These are phyloP conservation scores for Campylorhamphus procurvoides DNA, from an alignment of 2,113 vertebrate genomes.

Conservation along the genomic window DNA sequence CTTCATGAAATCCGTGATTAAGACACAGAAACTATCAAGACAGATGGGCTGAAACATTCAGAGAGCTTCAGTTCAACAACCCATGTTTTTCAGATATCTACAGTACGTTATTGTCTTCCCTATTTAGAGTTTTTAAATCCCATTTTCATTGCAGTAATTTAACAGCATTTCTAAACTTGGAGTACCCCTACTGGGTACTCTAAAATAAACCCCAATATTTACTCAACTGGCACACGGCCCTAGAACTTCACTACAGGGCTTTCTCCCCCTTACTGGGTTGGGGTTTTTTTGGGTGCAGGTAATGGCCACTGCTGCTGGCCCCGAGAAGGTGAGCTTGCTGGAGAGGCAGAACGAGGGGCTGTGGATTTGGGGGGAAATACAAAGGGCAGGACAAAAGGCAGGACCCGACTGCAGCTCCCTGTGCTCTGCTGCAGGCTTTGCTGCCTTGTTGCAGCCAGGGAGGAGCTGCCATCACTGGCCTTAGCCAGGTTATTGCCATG, in stretches of 20 bases:
- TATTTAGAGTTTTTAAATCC: neutral
- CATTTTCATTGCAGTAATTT: neutral
- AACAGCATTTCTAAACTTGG: neutral
- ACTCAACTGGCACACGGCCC: neutral
- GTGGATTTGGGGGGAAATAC: rapidly evolving
- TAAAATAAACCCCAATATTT: neutral
- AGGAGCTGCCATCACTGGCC: neutral
- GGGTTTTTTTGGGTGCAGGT: neutral
- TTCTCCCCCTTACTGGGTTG: neutral
- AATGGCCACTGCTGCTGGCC: neutral
- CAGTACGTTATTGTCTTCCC: slow-evolving; percentile 23
- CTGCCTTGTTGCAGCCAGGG: rapidly evolving
- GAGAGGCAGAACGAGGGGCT: neutral
- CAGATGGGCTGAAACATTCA: slow-evolving; percentile 65
- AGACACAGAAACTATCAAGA: slow-evolving; percentile 71
- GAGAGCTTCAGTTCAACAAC: slow-evolving; percentile 21
- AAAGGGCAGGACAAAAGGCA: neutral
- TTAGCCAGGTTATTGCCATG: rapidly evolving
- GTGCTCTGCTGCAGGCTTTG: neutral
- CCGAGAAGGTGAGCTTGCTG: neutral
- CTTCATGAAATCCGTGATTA: slow-evolving; percentile 67
- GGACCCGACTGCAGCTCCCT: neutral
- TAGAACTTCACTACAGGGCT: neutral
- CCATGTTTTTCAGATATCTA: slow-evolving; percentile 8
- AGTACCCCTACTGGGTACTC: neutral